phyloP scores from a whole-genome alignment of 2,113 vertebrate genomes.

The Trachemys scripta region DNA sequence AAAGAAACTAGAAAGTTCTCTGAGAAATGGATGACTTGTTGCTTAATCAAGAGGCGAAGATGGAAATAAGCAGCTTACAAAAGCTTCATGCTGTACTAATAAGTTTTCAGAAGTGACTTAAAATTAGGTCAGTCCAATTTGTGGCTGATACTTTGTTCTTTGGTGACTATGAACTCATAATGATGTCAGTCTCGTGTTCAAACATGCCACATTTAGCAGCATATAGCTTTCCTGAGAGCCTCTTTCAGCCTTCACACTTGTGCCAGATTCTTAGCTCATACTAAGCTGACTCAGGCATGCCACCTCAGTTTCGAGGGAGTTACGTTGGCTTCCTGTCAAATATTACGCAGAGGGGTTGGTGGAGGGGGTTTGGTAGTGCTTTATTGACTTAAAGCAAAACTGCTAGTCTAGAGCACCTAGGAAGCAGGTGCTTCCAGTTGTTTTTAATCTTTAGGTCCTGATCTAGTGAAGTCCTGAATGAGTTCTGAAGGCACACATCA shows the following conservation, averaged over 20 bases:
- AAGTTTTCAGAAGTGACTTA: conserved; percentile 58
- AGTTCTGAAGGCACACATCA: background rate
- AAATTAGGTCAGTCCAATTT: conserved; percentile 74
- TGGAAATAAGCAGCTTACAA: conserved; percentile 66
- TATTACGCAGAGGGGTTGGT: fast-evolving
- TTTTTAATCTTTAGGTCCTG: background rate
- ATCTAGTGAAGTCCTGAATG: background rate
- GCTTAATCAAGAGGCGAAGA: background rate
- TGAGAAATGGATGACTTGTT: conserved; percentile 5
- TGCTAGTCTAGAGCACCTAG: background rate
- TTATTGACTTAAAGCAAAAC: background rate
- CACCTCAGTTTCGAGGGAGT: conserved; percentile 67
- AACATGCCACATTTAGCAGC: conserved; percentile 67
- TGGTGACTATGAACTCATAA: conserved; percentile 68
- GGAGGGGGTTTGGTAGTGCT: fast-evolving
- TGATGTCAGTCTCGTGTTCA: conserved; percentile 73
- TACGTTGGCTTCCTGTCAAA: conserved; percentile 49
- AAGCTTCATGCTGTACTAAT: conserved; percentile 40
- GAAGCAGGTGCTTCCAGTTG: background rate
- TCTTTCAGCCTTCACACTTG: conserved; percentile 62
- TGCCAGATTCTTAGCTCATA: conserved; percentile 71
- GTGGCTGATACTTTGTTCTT: conserved; percentile 68
- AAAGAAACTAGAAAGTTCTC: background rate
- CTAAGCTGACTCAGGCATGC: conserved; percentile 64
- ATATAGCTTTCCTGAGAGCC: conserved; percentile 61